Base-by-base conservation (phyloP, 2,888 invertebrate genomes). In the Aporophyla lueneburgensis region DNA sequence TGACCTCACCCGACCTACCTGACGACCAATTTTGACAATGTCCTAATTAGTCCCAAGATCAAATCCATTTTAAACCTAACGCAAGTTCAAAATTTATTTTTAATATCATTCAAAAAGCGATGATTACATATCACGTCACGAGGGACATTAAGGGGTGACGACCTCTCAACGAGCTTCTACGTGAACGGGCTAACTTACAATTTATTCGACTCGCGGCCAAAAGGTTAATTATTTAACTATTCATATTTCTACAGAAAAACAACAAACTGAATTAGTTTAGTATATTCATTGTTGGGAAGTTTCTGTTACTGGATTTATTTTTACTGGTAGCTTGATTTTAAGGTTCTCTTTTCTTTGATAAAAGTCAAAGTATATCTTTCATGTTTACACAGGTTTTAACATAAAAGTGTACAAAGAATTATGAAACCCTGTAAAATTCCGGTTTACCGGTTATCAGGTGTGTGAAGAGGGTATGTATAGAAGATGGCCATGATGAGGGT, bases 181-280 rank as follows among this genome's bases (percentile, higher is more conserved):
- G 86, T 85, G 78, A 74, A 72, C 63, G 19, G 65, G 59, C 76
- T 51, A 83, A 83, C 75, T 83, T 80, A 68, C 65, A 80, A 83
- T 83, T 78, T 71, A 83, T 83, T 65, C 72, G 58, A 54, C 53
- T 68, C 62, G n/a, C 66, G 62, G 51, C n/a, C 63, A 62, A 71
- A 78, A 81, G 74, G n/a, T 81, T 71, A 69, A 83, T 83, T 75
- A 63, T 69, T 67, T 71, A 76, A 71, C 74, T 76, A 80, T 76
- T 85, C 72, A 78, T 74, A 71, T 73, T 73, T 76, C 33, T 24
- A 51, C 6, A 59, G 53, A 82, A 80, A 76, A 84, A 82, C 59
- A 81, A 65, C 56, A 53, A 76, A 79, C 63, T 76, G 63, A 58
- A 74, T 84, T 76, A 63, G 51, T 74, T 54, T n/a, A 33, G 16